Evolutionary conservation across 2,888 invertebrate genomes (phyloP), one percentile per base, ranked within the genome.

Genomic region (Limnephilus rhombicus): DNA sequence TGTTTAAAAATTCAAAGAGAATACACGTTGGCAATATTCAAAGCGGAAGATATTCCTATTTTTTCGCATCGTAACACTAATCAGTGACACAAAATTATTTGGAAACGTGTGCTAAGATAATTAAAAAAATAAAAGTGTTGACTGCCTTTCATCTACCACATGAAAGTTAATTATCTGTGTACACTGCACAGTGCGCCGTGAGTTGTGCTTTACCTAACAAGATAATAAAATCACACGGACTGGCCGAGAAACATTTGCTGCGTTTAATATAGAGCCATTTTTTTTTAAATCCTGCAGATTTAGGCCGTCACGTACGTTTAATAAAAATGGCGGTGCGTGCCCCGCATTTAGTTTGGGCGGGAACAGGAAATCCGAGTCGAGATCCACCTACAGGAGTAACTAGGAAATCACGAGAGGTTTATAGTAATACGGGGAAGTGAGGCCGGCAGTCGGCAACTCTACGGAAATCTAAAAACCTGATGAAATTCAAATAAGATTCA

Each of bases 401-500:
- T 87, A 53, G 29, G 34, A 87, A 87, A 31, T 53, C 68, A 53
- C 34, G 87, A 34, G 68, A 34, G 29, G 53, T 68, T 13, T n/a
- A 87, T 53, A 53, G 49, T 31, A 53, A 87, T 53, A 87, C 31
- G 53, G 68, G 53, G 53, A 87, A 87, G 68, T 85, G 85, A 45
- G 31, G 83, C 37, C 24, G 29, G 85, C 11, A 24, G 37, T 7
- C 18, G 68, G 24, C 12, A 53, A 34, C 68, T 68, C 34, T 34
- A 87, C 87, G 87, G 68, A 68, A 87, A 68, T 31, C 29, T n/a
- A 29, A 31, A 53, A 29, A 7, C 68, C 81, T 88, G 82, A 86
- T 91, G 80, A 88, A 88, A 91, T 91, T 91, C 82, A 91, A 88
- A 91, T 88, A 88, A 34, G 53, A 88, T n/a, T 88, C 68, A 37